Conservation (phyloP, 2,113 vertebrate genomes). For the Halcyon senegalensis region DNA sequence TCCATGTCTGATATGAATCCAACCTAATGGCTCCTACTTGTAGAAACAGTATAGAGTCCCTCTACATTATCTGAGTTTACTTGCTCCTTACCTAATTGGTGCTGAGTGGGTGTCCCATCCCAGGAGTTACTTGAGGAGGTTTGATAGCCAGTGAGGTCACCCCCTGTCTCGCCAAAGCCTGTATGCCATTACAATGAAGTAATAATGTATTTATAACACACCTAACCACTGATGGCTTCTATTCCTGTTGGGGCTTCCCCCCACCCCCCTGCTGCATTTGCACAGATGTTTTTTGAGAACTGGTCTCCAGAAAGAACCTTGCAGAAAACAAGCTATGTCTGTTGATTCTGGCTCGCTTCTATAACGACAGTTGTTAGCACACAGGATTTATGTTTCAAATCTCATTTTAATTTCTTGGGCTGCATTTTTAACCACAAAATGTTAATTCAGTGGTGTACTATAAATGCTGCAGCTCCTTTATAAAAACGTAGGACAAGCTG, state of each 20-base stretch:
- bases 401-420: slow-evolving; percentile 81
- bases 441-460: slow-evolving; percentile 74
- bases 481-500: slow-evolving; percentile 67
- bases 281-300: slow-evolving; percentile 79
- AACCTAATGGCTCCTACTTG: background rate
- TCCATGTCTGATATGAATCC: background rate
- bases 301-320: slow-evolving; percentile 74
- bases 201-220: slow-evolving; percentile 83
- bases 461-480: slow-evolving; percentile 64
- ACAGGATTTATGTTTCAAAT: slow-evolving; percentile 84
- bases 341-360: slow-evolving; percentile 80
- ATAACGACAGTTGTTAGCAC: slow-evolving; percentile 79
- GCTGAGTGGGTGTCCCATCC: slow-evolving; percentile 39
- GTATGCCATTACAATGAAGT: slow-evolving; percentile 81
- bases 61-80: background rate
- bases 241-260: slow-evolving; percentile 60
- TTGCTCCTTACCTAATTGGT: background rate
- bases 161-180: slow-evolving; percentile 73
- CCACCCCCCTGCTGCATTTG: background rate
- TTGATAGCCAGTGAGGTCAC: slow-evolving; percentile 79
- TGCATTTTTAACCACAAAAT: slow-evolving; percentile 77
- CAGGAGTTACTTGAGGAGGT: slow-evolving; percentile 44
- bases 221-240: slow-evolving; percentile 77
- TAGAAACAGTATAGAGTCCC: background rate
- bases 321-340: slow-evolving; percentile 79